phyloP scores from a whole-genome alignment of 2,888 invertebrate genomes.

The Ennomos erosarius region DNA sequence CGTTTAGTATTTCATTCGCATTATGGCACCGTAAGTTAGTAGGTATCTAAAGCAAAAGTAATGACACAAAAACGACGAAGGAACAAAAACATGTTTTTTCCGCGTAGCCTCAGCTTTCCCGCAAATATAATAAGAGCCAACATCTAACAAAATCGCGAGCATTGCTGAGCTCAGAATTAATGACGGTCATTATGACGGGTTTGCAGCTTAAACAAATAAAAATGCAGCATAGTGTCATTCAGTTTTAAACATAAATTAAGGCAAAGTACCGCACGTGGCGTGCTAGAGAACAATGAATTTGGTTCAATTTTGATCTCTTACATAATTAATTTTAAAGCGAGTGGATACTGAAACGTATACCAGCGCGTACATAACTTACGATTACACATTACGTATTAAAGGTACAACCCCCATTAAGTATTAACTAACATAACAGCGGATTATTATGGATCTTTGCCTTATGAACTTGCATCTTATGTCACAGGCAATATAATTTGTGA shows the following conservation, averaged over 20 bases:
- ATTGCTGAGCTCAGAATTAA: conserved; percentile 59
- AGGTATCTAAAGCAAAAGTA: conserved; percentile 30
- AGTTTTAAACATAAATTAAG: conserved; percentile 28
- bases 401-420: not conserved
- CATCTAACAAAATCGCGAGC: conserved; percentile 54
- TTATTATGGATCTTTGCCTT: not conserved
- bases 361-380: conserved; percentile 28
- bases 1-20: conserved; percentile 36
- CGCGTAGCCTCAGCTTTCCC: conserved; percentile 42
- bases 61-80: conserved; percentile 34
- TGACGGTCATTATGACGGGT: conserved; percentile 58
- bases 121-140: conserved; percentile 53
- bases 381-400: conserved; percentile 26
- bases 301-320: conserved; percentile 34
- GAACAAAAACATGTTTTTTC: conserved; percentile 42
- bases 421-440: not conserved
- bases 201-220: conserved; percentile 56
- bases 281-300: conserved; percentile 31
- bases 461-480: no score
- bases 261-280: conserved; percentile 8
- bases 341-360: conserved; percentile 16
- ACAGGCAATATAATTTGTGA: no score
- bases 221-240: conserved; percentile 50
- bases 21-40: conserved; percentile 29
- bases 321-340: conserved; percentile 21